Base-by-base conservation (phyloP, 2,888 invertebrate genomes). In the Chelonus formosanus region DNA sequence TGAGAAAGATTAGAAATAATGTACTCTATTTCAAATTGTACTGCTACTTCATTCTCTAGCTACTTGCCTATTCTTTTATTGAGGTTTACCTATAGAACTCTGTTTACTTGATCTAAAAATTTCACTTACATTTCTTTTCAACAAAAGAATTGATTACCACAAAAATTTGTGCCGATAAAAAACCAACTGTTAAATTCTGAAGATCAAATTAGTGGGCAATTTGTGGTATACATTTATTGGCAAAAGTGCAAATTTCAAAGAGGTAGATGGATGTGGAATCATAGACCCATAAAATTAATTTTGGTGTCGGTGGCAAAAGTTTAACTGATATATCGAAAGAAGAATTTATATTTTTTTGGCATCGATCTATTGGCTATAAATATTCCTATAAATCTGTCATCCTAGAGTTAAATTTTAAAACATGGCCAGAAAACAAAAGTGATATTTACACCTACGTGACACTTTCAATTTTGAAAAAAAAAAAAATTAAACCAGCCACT, bases 181-280 rank as follows among this genome's bases (percentile, higher is more conserved):
- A 20, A 20, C 20, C 20, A 20, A 20, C 20, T 20, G 20, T 20
- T 20, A 20, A 20, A 20, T 20, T 1, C 20, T 20, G 48, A 6
- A 44, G 54, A 31, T 31, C 32, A 54, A 65, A 47, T 64, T 32
- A 59, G 36, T 57, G 63, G 61, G 35, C 57, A 60, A 67, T 63
- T 63, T 50, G 8, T 44, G 20, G 56, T 53, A 6, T 20, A 44
- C 55, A 70, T 70, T 70, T 66, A 68, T 68, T 47, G 63, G 44
- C 67, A 68, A 66, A 63, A 57, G 53, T 45, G 50, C 50, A 55
- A 67, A 70, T 55, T 67, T 66, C 63, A 50, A 40, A 10, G 52
- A 48, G 35, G 43, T 50, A 47, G 50, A 68, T 66, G 55, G 55
- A 63, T 63, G 58, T 43, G 52, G 63, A 63, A 66, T 65, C 60